Evolutionary conservation across 2,888 invertebrate genomes (phyloP), one percentile per base, ranked within the genome.

Genomic region (Apoderus coryli): DNA sequence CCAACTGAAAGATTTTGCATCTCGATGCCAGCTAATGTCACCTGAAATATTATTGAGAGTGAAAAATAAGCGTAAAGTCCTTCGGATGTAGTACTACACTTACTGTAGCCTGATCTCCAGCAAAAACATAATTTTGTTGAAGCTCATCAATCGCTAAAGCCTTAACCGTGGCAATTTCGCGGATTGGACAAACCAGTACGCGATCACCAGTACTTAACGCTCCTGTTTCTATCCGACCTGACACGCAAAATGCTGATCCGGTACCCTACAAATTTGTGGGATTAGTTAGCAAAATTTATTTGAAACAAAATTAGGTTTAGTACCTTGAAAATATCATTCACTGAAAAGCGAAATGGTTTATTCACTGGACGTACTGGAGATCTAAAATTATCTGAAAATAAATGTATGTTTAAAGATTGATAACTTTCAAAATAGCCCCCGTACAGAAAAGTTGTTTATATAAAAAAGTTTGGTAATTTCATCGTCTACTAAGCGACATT

Each of bases 291-390:
- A n/a, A 19, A 19, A 19, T 19, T 19, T 19, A n/a, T n/a, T 19
- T 6, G n/a, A 19, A n/a, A n/a, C n/a, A 7, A 7, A 7, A 19
- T 19, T 19, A 19, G 19, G 19, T 7, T 6, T 19, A n/a, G n/a
- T 11, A 88, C 85, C 63, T 95, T 96, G 56, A 79, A 93, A 38
- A 96, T 78, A 62, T 99, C 98, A 52, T 82, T 82, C 0, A 98
- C 71, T n/a, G 86, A 82, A 60, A 92, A 68, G 12, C 98, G 68
- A 34, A 96, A 73, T 2, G 96, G 88, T 52, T 86, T 88, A 10
- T 79, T 69, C 4, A 93, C 71, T 6, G 84, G 79, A 31, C 95
- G 70, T 43, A 80, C 79, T 1, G 93, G 92, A 23, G 84, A 74
- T 55, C 78, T 76, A 44, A 93, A 85, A 44, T 71, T 71, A 54